These are phyloP conservation scores for Agelastica alni DNA, from an alignment of 2,888 invertebrate species.

Conservation along the genomic window DNA sequence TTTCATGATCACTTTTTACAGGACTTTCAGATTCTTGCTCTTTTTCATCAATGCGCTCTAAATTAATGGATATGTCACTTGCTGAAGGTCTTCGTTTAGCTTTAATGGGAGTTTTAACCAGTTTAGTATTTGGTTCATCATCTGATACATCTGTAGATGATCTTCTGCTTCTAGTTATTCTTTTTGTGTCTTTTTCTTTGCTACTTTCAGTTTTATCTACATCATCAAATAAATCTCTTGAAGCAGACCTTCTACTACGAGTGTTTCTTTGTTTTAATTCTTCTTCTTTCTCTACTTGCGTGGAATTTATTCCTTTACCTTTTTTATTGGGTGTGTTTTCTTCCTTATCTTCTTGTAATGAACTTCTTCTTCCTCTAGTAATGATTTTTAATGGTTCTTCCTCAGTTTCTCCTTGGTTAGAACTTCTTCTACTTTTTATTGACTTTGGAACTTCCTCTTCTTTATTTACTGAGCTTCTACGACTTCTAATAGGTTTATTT, in stretches of 20 bases:
- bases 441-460: conserved; percentile 7
- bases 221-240: conserved; percentile 27
- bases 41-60: conserved; percentile 30
- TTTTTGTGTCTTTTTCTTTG: conserved; percentile 20
- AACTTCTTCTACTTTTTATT: conserved; percentile 9
- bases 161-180: conserved; percentile 28
- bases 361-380: conserved; percentile 25
- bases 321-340: conserved; percentile 7
- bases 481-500: conserved; percentile 17
- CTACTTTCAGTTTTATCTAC: conserved; percentile 19
- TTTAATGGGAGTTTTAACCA: conserved; percentile 26
- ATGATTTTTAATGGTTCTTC: conserved; percentile 22
- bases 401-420: conserved; percentile 19
- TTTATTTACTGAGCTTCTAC: conserved; percentile 19
- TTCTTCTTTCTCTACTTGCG: conserved; percentile 2
- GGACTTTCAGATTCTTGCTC: conserved; percentile 22
- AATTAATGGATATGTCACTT: conserved; percentile 18
- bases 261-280: neutral
- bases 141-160: conserved; percentile 27
- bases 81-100: conserved; percentile 25
- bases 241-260: conserved; percentile 17
- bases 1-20: conserved; percentile 20
- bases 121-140: conserved; percentile 11
- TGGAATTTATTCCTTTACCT: conserved; percentile 2
- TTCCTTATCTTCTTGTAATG: conserved; percentile 17